phyloP scores from a whole-genome alignment of 53 echinoderm and acorn worm species.

The Antedon mediterranea region DNA sequence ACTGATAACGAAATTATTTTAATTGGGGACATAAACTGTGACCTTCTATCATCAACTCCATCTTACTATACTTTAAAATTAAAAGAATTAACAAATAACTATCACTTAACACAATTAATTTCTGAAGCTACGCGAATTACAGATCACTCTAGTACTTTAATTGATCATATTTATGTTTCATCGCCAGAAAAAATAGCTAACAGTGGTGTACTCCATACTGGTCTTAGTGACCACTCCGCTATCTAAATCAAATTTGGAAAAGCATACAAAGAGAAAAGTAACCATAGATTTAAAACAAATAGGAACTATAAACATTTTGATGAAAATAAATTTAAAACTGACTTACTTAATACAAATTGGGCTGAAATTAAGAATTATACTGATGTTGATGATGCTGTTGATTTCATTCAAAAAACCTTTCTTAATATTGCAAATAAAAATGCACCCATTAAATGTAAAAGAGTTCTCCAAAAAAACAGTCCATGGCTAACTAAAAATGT shows the following conservation, averaged over 20 bases:
- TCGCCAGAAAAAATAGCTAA: neutral
- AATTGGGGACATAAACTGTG: neutral
- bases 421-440: neutral
- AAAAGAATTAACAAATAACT: neutral
- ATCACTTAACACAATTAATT: neutral
- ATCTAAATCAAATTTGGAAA: neutral
- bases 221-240: neutral
- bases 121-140: neutral
- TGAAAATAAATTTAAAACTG: neutral
- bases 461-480: neutral
- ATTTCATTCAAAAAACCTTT: neutral
- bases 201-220: neutral
- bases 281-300: neutral
- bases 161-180: neutral
- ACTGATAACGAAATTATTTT: neutral
- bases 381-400: neutral
- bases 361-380: neutral
- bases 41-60: neutral
- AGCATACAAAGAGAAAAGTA: neutral
- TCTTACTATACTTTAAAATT: neutral
- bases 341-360: neutral
- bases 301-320: neutral
- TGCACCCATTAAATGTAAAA: neutral
- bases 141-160: neutral
- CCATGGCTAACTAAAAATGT: neutral